A percentile compares a stretch with the other conserved stretches of the same genome.
Conservation (phyloP, 2,888 invertebrate genomes). For the Ceraclea dissimilis region DNA sequence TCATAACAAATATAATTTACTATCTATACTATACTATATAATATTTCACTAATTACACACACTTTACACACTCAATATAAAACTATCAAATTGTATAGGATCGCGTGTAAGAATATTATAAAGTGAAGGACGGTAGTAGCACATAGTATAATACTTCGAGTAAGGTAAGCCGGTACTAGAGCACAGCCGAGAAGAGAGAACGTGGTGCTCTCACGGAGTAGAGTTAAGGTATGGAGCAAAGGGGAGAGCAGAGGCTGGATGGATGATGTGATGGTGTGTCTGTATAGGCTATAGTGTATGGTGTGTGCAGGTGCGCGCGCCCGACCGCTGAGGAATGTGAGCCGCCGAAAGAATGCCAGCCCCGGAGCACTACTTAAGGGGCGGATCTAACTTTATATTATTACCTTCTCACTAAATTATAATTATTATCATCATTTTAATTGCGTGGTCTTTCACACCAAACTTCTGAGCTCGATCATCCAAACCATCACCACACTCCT, state of each 20-base stretch:
- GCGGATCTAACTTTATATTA: conserved; percentile 38
- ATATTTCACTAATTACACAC: not conserved
- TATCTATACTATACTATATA: no score
- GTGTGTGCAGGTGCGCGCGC: conserved; percentile 36
- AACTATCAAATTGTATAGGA: no score
- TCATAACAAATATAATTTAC: not conserved
- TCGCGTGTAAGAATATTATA: not conserved
- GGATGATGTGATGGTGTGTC: conserved; percentile 8
- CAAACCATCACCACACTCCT: no score
- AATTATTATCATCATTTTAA: no score
- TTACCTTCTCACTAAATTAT: not conserved
- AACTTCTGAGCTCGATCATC: no score
- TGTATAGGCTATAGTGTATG: not conserved
- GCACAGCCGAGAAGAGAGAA: conserved; percentile 27
- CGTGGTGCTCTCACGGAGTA: conserved; percentile 7
- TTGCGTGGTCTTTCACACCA: no score
- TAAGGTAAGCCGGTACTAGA: conserved; percentile 13
- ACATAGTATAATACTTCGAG: not conserved
- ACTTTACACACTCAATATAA: not conserved
- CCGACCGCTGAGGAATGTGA: conserved; percentile 47
- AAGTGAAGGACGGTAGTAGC: not conserved
- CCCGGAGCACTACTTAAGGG: conserved; percentile 32
- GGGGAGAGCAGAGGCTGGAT: conserved; percentile 23
- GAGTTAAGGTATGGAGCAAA: conserved; percentile 1
- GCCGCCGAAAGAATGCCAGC: conserved; percentile 47